A percentile compares a stretch with the other conserved stretches of the same genome.
Evolutionary conservation across 2,888 invertebrate genomes (phyloP).

Genomic region (Thelaira solivaga): DNA sequence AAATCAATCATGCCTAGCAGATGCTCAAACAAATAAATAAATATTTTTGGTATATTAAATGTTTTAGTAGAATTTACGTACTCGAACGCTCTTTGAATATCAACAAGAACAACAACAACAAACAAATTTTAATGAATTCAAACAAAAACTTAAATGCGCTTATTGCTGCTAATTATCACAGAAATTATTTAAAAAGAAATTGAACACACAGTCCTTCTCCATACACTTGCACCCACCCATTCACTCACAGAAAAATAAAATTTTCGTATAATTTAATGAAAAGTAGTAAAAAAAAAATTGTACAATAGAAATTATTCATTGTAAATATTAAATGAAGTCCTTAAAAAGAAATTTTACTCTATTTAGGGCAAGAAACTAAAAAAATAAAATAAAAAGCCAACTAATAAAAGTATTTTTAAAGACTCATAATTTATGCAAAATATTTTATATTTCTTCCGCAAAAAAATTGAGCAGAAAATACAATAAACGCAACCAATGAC

Average conservation of each 20-base stretch:
- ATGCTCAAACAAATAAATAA: too few relatives aligned
- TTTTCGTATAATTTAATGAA: conserved; percentile 8
- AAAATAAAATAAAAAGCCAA: conserved; percentile 1
- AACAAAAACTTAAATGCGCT: not conserved
- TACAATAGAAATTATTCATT: not conserved
- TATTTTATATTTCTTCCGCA: conserved; percentile 22
- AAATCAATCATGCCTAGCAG: conserved; percentile 17
- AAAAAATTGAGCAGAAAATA: not conserved
- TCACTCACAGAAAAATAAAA: not conserved
- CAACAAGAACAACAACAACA: not conserved
- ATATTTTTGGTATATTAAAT: too few relatives aligned
- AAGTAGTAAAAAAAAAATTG: not conserved
- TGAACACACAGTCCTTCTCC: not conserved
- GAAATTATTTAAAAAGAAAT: conserved; percentile 11
- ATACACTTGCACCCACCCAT: not conserved
- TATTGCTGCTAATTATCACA: conserved; percentile 9
- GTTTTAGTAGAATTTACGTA: too few relatives aligned
- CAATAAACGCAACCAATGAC: conserved; percentile 9
- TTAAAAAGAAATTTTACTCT: not conserved
- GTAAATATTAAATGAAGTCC: conserved; percentile 4
- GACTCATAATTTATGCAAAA: conserved; percentile 58
- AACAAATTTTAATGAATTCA: conserved; percentile 5
- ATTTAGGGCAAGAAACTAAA: not conserved
- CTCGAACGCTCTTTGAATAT: too few relatives aligned
- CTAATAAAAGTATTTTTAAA: conserved; percentile 54